Evolutionary conservation across 2,888 invertebrate species (phyloP), one percentile per base, ranked within the genome.

Genomic region (Autographa gamma): DNA sequence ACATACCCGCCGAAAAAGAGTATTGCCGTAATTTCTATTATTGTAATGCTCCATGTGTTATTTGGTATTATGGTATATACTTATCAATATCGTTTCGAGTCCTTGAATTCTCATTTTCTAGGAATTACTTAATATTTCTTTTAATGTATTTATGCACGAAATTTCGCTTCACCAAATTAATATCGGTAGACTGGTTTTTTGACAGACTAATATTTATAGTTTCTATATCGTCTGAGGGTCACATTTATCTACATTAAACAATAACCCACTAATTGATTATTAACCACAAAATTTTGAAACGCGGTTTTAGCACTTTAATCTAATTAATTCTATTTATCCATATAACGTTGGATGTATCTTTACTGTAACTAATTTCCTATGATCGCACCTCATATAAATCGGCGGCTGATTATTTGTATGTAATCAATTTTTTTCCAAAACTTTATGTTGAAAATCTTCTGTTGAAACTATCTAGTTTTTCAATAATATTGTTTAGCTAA

Each of bases 61-160:
- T 25, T 25, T 25, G 25, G 25, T 25, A 25, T 25, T 25, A 25
- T 13, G 41, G 0, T 41, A 1, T 41, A 4, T 41, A 6, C 11
- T 38, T 41, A 41, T 14, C 1, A 43, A 43, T 6, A 16, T 3
- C 43, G 43, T 3, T 16, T 16, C 6, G 16, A 13, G 43, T 16
- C 43, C 43, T 43, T 43, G 14, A 43, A 41, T 11, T 38, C 38
- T 11, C 11, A 41, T 41, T 41, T 41, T 13, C 41, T 41, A 41
- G 8, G 41, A 7, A 48, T 16, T 43, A 16, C 14, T 48, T 48
- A n/a, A 48, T 48, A 16, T 8, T 16, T 6, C 2, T 43, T n/a
- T 48, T 48, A 48, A n/a, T 48, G n/a, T n/a, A 48, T 48, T n/a
- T n/a, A 7, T 48, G n/a, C 48, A 48, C 48, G 48, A 48, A n/a